Evolutionary conservation across 2,888 invertebrate species (phyloP), one percentile per base, ranked within the genome.

Genomic region (Xanthostigma xanthostigma): DNA sequence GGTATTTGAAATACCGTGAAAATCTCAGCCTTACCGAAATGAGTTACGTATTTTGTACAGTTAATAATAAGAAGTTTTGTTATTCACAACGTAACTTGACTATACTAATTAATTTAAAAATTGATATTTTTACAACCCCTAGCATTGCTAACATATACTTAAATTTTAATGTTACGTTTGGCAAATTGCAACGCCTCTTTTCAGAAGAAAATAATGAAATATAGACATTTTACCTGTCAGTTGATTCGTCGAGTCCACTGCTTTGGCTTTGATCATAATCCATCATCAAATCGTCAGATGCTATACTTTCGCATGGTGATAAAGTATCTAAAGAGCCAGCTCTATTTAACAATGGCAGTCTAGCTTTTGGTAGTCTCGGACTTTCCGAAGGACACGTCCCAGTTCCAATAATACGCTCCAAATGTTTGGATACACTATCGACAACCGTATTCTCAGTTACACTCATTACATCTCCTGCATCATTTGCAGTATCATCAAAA

Each of bases 231-330:
- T 60, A 63, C 63, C 60, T 62, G 55, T 68, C 66, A 69, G 72
- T 73, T 69, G 70, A 71, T 68, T 66, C 74, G 68, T 66, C 75
- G 66, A 59, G 68, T 64, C 64, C 65, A 53, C 66, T 67, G 46
- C 64, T 64, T 48, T 64, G 65, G 51, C 66, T 67, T 39, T 62
- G 72, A 56, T 89, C 88, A 59, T 82, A 87, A 68, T 90, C 89
- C 76, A 88, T 78, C 80, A 90, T 90, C 51, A 89, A 73, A 66
- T 90, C 90, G 60, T 90, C 90, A 6, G 88, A 89, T 39, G 85
- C 84, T 50, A 90, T 80, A 56, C 89, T 89, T 55, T 83, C 82
- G 58, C 82, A 83, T 2, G 83, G 81, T n/a, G 89, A 89, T 49
- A 90, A 65, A 1, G 90, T 89, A 60, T 87, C 87, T 53, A 88